Conservation (phyloP, 1,140 invertebrate species). For the Drosophila repleta region DNA sequence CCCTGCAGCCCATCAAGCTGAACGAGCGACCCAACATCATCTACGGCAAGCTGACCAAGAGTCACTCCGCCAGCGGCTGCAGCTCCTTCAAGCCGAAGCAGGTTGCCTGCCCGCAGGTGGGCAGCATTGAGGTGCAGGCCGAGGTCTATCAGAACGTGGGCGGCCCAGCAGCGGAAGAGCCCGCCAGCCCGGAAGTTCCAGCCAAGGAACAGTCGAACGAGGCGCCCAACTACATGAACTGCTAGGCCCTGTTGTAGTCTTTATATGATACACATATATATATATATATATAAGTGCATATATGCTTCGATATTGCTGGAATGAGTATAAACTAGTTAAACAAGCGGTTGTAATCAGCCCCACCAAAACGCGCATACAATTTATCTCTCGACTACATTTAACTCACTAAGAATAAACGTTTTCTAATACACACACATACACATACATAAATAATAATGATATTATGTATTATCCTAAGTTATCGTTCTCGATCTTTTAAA, state of each 20-base stretch:
- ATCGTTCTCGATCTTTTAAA: conserved; percentile 47
- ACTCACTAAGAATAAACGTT: conserved; percentile 10
- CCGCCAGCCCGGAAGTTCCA: conserved; percentile 6
- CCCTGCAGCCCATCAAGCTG: conserved; percentile 80
- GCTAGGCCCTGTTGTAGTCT: conserved; percentile 48
- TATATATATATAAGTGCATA: conserved; percentile 38
- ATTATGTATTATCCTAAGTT: conserved; percentile 49
- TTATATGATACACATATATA: conserved; percentile 6
- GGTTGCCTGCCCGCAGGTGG: conserved; percentile 65
- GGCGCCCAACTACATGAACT: conserved; percentile 82
- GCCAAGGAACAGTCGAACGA: conserved; percentile 25
- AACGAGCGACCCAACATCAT: conserved; percentile 79
- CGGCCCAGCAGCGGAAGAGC: conserved; percentile 30
- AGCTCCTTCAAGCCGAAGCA: conserved; percentile 81
- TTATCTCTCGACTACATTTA: conserved; percentile 31
- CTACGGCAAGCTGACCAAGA: conserved; percentile 76
- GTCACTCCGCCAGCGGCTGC: conserved; percentile 59
- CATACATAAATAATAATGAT: not conserved
- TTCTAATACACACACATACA: conserved; percentile 1
- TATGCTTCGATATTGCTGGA: conserved; percentile 52
- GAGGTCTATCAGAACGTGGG: conserved; percentile 82
- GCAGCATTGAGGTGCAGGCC: conserved; percentile 71
- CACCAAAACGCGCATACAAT: conserved; percentile 18
- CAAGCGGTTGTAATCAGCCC: conserved; percentile 6
- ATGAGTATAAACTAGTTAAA: conserved; percentile 81